These are phyloP conservation scores for Scytalopus superciliaris DNA, from an alignment of 2,113 vertebrate species.

Conservation along the genomic window DNA sequence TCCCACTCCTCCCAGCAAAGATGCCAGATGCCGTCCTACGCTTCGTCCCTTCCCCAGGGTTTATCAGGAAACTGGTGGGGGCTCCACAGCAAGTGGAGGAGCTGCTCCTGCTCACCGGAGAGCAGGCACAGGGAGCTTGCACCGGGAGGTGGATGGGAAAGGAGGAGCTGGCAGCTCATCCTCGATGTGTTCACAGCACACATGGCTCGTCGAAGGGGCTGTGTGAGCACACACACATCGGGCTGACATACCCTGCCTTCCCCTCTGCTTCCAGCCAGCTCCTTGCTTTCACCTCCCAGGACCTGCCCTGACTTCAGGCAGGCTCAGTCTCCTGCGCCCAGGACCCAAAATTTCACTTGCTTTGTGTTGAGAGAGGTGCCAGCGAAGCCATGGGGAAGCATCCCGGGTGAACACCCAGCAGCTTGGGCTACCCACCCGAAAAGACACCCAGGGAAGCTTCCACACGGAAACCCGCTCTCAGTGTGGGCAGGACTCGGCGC, in stretches of 20 bases:
- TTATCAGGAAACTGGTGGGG: accelerated
- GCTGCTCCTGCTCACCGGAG: not conserved
- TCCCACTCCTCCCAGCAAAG: not conserved
- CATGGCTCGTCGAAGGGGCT: not conserved
- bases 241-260: not conserved
- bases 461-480: not conserved
- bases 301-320: not conserved
- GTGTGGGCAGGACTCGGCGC: not conserved
- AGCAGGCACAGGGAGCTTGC: not conserved
- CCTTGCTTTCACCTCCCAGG: not conserved
- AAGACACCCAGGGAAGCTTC: not conserved
- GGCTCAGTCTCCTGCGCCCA: not conserved
- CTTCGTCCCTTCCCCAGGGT: not conserved
- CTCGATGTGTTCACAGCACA: not conserved
- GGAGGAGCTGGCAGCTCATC: not conserved
- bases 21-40: accelerated
- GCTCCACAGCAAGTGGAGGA: not conserved
- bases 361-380: accelerated
- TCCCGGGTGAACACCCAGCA: not conserved
- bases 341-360: not conserved
- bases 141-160: accelerated
- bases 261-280: not conserved
- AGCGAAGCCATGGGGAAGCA: not conserved
- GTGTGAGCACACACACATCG: not conserved
- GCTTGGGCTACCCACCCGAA: not conserved